Evolutionary conservation across 1,140 invertebrate species (phyloP).

Genomic region (Camponotus pennsylvanicus): DNA sequence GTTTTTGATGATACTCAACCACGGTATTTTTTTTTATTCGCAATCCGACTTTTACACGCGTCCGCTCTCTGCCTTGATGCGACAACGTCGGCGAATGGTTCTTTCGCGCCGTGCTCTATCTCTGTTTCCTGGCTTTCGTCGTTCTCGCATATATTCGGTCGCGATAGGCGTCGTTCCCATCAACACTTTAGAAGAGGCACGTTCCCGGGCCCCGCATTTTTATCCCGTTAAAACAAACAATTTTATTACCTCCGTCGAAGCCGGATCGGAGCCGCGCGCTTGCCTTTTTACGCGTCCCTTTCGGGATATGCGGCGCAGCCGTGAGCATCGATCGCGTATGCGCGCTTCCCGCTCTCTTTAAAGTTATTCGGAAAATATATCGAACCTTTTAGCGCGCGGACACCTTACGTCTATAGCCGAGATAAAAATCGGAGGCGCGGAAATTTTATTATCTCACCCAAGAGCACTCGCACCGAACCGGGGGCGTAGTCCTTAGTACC

Average conservation of each 20-base stretch:
- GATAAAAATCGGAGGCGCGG: slow-evolving; percentile 52
- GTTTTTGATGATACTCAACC: slow-evolving; percentile 48
- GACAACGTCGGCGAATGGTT: slow-evolving; percentile 55
- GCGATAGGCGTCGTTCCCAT: slow-evolving; percentile 67
- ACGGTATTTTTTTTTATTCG: slow-evolving; percentile 33
- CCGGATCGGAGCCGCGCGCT: slow-evolving; percentile 48
- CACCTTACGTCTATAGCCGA: slow-evolving; percentile 40
- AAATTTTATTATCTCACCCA: slow-evolving; percentile 43
- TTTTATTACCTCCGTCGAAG: slow-evolving; percentile 64
- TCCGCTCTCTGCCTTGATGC: slow-evolving; percentile 42
- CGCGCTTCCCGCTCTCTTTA: slow-evolving; percentile 33
- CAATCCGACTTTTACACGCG: slow-evolving; percentile 43
- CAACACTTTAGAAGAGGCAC: slow-evolving; percentile 63
- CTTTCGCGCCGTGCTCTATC: slow-evolving; percentile 70
- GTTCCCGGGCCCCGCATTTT: slow-evolving; percentile 60
- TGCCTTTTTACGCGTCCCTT: slow-evolving; percentile 18
- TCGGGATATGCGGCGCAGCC: slow-evolving; percentile 26
- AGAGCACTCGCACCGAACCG: background rate
- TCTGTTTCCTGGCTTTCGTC: slow-evolving; percentile 57
- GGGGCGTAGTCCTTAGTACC: background rate
- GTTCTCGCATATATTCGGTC: slow-evolving; percentile 33
- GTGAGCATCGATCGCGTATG: slow-evolving; percentile 47
- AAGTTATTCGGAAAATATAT: slow-evolving; percentile 63
- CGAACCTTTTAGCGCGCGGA: slow-evolving; percentile 59
- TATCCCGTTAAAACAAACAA: slow-evolving; percentile 60